Conservation (phyloP, 2,113 vertebrate species). For the Cyrtonyx montezumae region DNA sequence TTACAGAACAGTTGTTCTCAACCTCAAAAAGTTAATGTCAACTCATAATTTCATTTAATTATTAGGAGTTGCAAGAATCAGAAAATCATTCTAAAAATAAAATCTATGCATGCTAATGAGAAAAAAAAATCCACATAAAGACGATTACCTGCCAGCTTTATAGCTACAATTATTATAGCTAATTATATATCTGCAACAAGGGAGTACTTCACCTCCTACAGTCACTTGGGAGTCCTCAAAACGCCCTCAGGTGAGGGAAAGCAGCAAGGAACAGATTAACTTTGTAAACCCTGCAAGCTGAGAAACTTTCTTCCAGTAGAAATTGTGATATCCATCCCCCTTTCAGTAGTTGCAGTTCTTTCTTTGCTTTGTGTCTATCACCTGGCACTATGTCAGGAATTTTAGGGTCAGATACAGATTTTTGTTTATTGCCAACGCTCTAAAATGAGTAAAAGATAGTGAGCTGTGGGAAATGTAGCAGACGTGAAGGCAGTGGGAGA, state of each 20-base stretch:
- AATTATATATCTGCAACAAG: background rate
- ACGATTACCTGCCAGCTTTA: background rate
- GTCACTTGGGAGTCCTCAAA: background rate
- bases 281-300: background rate
- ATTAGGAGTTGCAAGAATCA: background rate
- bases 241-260: background rate
- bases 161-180: background rate
- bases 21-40: background rate
- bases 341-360: background rate
- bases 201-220: background rate
- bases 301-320: background rate
- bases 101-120: background rate
- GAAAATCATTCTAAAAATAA: slow-evolving; percentile 16
- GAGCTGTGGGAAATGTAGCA: background rate
- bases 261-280: background rate
- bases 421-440: background rate
- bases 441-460: background rate
- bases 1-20: background rate
- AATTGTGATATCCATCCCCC: background rate
- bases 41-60: background rate
- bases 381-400: background rate
- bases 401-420: background rate
- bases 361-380: background rate
- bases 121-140: background rate
- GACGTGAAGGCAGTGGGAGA: background rate